Evolutionary conservation across 2,888 invertebrate species (phyloP).

Genomic region (Amblyteles armatorius): DNA sequence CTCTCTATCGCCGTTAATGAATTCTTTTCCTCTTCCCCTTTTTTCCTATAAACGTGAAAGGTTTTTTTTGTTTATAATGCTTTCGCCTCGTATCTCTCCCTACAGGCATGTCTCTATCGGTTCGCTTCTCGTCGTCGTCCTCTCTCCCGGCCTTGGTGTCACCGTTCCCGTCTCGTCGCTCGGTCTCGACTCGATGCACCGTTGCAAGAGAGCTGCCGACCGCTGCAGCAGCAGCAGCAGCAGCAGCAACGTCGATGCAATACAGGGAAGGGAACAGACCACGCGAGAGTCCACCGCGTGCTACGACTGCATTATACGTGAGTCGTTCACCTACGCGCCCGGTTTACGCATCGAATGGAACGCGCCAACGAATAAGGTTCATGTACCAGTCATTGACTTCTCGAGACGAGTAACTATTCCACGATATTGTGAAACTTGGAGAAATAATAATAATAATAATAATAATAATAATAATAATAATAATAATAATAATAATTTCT

Average conservation of each 20-base stretch:
- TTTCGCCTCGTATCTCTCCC: conserved; percentile 20
- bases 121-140: conserved; percentile 17
- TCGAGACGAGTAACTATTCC: neutral
- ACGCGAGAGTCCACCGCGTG: conserved; percentile 55
- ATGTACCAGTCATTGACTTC: conserved; percentile 24
- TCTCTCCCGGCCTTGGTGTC: conserved; percentile 48
- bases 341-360: conserved; percentile 42
- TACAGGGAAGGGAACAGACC: conserved; percentile 31
- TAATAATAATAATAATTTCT: neutral
- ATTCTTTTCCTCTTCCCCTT: neutral
- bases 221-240: neutral
- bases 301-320: conserved; percentile 55
- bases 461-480: neutral
- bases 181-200: conserved; percentile 46
- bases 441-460: neutral
- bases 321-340: conserved; percentile 64
- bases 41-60: neutral
- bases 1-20: conserved; percentile 33
- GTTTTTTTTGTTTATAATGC: neutral
- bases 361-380: conserved; percentile 13
- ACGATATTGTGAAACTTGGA: neutral
- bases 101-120: conserved; percentile 20
- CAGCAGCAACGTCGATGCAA: neutral
- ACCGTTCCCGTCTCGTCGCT: conserved; percentile 46
- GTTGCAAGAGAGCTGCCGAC: conserved; percentile 27